A percentile compares a stretch with the other conserved stretches of the same genome.
phyloP scores from a whole-genome alignment of 2,113 vertebrate species.

The Pica pica region DNA sequence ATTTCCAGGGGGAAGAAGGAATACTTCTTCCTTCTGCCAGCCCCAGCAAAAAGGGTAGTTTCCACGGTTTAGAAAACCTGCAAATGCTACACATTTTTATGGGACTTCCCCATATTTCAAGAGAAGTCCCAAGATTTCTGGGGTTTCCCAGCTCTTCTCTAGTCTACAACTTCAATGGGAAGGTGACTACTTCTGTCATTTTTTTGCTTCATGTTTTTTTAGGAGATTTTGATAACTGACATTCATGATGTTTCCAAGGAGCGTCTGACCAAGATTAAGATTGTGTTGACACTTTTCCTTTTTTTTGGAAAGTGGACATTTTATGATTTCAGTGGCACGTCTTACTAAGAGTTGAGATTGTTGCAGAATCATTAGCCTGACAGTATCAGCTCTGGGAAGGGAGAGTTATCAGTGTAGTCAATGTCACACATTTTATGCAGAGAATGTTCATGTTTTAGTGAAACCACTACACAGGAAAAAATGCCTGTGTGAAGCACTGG shows the following conservation, averaged over 20 bases:
- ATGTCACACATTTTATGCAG: neutral
- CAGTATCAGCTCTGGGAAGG: neutral
- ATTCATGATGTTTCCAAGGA: neutral
- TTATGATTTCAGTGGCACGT: neutral
- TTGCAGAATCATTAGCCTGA: neutral
- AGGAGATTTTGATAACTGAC: neutral
- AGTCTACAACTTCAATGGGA: neutral
- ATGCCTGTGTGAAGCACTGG: neutral
- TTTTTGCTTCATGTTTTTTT: neutral
- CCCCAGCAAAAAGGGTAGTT: neutral
- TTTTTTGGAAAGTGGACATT: neutral
- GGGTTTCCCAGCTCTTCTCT: neutral
- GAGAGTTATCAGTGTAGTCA: neutral
- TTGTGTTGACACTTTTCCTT: neutral
- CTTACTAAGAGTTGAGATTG: neutral
- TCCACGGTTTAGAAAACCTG: neutral
- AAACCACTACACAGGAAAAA: neutral
- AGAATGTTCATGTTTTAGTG: neutral
- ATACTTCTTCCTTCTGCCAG: neutral
- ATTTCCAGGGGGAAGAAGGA: constrained; percentile 23
- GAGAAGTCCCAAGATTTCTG: neutral
- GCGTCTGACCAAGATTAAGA: neutral
- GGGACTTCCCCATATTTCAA: neutral
- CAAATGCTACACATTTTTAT: neutral
- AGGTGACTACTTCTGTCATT: neutral